Percentiles rank a stretch among this genome's conserved stretches.
Evolutionary conservation across 1,140 invertebrate genomes (phyloP).

Genomic region (Aphaenogaster ashmeadi): DNA sequence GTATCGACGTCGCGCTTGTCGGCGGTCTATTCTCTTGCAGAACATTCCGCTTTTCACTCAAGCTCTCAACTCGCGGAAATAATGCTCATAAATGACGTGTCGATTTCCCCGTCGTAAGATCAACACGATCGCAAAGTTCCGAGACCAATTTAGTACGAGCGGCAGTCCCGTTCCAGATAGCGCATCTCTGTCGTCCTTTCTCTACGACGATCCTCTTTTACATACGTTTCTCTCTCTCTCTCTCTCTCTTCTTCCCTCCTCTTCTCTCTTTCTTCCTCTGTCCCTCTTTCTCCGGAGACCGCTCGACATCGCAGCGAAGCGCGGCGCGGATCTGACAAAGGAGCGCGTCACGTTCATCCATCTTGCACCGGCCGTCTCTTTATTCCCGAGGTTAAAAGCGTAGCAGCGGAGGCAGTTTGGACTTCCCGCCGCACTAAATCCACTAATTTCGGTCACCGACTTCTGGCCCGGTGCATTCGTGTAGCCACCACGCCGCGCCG

Average conservation of each 20-base stretch:
- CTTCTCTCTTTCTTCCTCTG: background rate
- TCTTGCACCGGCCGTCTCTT: constrained; percentile 70
- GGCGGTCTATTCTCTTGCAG: background rate
- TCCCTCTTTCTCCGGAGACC: constrained; percentile 14
- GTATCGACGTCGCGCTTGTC: background rate
- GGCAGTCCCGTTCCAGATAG: constrained; percentile 70
- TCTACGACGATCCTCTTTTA: constrained; percentile 23
- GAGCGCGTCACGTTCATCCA: constrained; percentile 62
- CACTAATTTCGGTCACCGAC: constrained; percentile 66
- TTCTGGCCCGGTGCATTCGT: constrained; percentile 45
- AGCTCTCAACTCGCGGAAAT: constrained; percentile 39
- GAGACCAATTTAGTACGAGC: constrained; percentile 74
- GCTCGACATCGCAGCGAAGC: constrained; percentile 44
- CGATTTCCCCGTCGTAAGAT: constrained; percentile 34
- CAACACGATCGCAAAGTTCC: constrained; percentile 73
- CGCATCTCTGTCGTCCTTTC: constrained; percentile 16
- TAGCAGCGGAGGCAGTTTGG: constrained; percentile 32
- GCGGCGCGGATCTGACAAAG: constrained; percentile 62
- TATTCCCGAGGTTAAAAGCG: constrained; percentile 61
- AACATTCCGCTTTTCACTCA: constrained; percentile 13
- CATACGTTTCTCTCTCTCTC: background rate
- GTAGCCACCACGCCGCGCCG: background rate
- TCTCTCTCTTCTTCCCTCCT: background rate
- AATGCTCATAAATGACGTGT: constrained; percentile 70
- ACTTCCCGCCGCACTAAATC: constrained; percentile 56